Percentiles rank a stretch among this genome's conserved stretches.
phyloP scores from a whole-genome alignment of 2,113 vertebrate genomes.

The Nothocercus nigrocapillus region DNA sequence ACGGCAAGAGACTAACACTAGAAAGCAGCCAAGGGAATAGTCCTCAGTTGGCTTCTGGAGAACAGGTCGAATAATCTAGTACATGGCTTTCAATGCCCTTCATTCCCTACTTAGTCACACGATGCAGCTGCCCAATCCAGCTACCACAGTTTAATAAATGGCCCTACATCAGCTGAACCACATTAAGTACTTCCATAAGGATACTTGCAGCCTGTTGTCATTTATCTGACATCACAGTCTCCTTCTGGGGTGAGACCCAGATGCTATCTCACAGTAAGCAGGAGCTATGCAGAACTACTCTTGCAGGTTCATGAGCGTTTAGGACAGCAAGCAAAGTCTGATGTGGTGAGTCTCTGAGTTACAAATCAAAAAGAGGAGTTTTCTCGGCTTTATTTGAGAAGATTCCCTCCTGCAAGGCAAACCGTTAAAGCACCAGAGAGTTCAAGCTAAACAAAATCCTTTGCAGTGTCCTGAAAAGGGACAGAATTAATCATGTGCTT shows the following conservation, averaged over 20 bases:
- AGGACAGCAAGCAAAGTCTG: not conserved
- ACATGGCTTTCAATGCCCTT: constrained; percentile 31
- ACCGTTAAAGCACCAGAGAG: not conserved
- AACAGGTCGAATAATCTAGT: constrained; percentile 42
- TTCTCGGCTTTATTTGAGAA: not conserved
- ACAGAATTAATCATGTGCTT: not conserved
- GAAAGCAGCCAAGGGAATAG: constrained; percentile 39
- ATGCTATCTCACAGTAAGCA: constrained; percentile 3
- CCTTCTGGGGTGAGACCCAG: not conserved
- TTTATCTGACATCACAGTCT: not conserved
- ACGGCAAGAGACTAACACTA: constrained; percentile 40
- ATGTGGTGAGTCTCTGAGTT: not conserved
- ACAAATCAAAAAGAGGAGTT: not conserved
- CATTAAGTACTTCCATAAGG: not conserved
- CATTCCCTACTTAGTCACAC: not conserved
- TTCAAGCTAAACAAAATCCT: not conserved
- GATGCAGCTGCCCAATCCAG: not conserved
- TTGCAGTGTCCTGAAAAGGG: not conserved
- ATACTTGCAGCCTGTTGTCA: not conserved
- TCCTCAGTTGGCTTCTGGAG: constrained; percentile 19
- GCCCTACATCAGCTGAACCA: not conserved
- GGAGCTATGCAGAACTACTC: not conserved
- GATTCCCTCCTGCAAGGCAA: not conserved
- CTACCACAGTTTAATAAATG: constrained; percentile 12
- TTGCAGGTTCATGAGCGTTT: not conserved